A percentile compares a stretch with the other conserved stretches of the same genome.
Conservation (phyloP, 2,113 vertebrate genomes). For the Catharus minimus region DNA sequence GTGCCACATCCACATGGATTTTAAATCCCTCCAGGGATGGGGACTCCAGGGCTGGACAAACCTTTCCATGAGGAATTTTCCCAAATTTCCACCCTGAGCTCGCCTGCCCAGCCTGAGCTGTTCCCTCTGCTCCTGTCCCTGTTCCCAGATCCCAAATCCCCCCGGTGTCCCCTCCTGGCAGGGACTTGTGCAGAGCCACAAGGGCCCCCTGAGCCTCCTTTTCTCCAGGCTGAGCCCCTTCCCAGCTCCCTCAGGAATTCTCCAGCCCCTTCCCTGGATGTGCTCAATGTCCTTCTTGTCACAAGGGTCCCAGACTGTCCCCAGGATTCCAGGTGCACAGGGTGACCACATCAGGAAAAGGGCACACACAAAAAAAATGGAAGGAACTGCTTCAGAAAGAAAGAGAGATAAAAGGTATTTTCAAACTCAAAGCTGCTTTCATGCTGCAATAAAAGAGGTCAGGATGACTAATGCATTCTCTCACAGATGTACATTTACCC, state of each 20-base stretch:
- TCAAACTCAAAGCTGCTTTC: neutral
- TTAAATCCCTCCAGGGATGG: neutral
- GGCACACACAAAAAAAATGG: too few relatives aligned
- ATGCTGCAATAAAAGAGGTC: neutral
- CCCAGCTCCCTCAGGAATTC: neutral
- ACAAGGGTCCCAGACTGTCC: neutral
- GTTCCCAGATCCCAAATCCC: neutral
- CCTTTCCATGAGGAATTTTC: neutral
- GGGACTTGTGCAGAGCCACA: neutral
- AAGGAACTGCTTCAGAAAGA: neutral
- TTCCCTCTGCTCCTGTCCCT: neutral
- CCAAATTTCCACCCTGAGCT: neutral
- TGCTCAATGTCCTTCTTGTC: neutral
- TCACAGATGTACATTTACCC: neutral
- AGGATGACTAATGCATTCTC: neutral
- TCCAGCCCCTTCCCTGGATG: neutral
- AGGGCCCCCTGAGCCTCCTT: neutral
- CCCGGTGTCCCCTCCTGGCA: neutral
- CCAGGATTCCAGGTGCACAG: neutral
- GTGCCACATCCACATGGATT: rapidly evolving
- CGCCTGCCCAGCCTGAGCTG: neutral
- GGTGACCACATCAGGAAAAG: neutral
- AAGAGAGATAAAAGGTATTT: neutral
- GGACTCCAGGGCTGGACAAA: neutral
- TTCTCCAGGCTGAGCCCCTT: neutral